phyloP scores from a whole-genome alignment of 2,797 vertebrate genomes.

The Galagoides demidoff region DNA sequence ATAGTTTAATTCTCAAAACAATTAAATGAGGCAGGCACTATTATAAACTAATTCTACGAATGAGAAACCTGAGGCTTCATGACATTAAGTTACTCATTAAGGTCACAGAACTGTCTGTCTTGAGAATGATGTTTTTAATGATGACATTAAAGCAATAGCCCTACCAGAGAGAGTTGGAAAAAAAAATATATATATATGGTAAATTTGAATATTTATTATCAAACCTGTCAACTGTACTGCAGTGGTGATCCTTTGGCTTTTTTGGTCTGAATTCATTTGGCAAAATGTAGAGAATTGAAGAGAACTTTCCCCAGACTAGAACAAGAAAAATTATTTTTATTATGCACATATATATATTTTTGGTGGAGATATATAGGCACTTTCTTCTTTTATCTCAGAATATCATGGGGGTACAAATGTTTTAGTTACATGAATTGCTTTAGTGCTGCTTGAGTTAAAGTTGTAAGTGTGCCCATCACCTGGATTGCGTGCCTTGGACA shows the following conservation, averaged over 20 bases:
- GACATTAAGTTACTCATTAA: background rate
- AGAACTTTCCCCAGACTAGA: background rate
- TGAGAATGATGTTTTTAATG: background rate
- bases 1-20: conserved; percentile 34
- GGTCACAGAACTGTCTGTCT: background rate
- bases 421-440: too few species aligned
- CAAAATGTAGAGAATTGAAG: background rate
- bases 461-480: too few species aligned
- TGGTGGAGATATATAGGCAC: too few species aligned
- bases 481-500: too few species aligned
- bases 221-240: background rate
- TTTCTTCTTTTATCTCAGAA: too few species aligned
- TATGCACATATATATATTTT: background rate
- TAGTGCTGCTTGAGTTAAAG: too few species aligned
- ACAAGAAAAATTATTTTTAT: conserved; percentile 9
- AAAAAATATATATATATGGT: background rate
- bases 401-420: too few species aligned
- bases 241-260: background rate
- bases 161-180: background rate
- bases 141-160: background rate
- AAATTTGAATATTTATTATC: conserved; percentile 2
- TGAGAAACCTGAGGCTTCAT: background rate
- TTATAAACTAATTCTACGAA: background rate
- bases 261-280: background rate
- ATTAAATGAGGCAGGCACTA: background rate